Conservation (phyloP, 2,113 vertebrate genomes). For the Ascaphus truei region DNA sequence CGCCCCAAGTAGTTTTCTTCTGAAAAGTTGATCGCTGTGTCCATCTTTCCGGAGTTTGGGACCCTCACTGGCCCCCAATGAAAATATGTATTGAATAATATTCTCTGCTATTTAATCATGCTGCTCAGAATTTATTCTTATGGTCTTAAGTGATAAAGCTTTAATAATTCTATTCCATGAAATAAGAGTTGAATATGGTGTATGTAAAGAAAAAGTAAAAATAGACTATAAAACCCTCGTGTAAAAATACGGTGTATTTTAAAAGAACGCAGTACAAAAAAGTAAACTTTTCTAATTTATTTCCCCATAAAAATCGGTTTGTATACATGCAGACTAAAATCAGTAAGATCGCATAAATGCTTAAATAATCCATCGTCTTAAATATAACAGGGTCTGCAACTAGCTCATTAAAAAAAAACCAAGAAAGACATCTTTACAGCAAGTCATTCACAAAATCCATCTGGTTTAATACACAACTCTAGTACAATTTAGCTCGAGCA, state of each 20-base stretch:
- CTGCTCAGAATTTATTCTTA: too few relatives aligned
- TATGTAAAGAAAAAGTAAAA: too few relatives aligned
- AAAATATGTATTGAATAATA: too few relatives aligned
- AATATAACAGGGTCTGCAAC: constrained; percentile 82
- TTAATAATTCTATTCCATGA: too few relatives aligned
- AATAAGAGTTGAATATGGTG: too few relatives aligned
- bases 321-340: constrained; percentile 97
- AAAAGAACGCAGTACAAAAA: not conserved
- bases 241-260: not conserved
- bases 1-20: too few relatives aligned
- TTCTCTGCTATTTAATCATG: too few relatives aligned
- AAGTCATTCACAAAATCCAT: constrained; percentile 7
- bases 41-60: too few relatives aligned
- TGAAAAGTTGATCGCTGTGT: too few relatives aligned
- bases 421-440: constrained; percentile 21
- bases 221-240: too few relatives aligned
- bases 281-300: constrained; percentile 65
- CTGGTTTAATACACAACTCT: constrained; percentile 53
- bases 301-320: constrained; percentile 89
- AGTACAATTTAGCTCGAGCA: constrained; percentile 62
- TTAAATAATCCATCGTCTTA: constrained; percentile 81
- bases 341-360: constrained; percentile 84
- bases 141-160: too few relatives aligned
- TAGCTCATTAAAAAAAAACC: constrained; percentile 82
- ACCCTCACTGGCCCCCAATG: too few relatives aligned